These are phyloP conservation scores for Pogonocherus hispidulus DNA, from an alignment of 2,888 invertebrate genomes.

Conservation along the genomic window DNA sequence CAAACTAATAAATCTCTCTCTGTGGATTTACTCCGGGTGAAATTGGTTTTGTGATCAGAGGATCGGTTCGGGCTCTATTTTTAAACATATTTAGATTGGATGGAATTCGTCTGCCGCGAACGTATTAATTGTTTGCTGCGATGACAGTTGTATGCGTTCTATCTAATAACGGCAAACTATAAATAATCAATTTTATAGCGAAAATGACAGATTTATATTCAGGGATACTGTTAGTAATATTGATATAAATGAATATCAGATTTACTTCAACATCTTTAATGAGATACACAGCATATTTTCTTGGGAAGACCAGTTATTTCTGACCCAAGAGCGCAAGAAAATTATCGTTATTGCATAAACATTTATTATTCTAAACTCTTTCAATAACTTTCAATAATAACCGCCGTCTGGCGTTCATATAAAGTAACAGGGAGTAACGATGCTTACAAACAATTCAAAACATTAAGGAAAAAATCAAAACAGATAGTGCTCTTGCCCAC, in stretches of 20 bases:
- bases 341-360: too few species aligned
- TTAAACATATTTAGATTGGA: background rate
- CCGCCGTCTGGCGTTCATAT: too few species aligned
- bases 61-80: background rate
- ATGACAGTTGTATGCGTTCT: background rate
- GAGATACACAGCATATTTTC: too few species aligned
- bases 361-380: too few species aligned
- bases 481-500: too few species aligned
- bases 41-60: constrained; percentile 3
- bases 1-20: background rate
- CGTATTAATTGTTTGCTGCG: background rate
- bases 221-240: background rate
- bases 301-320: too few species aligned
- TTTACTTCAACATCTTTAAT: too few species aligned
- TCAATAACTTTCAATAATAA: too few species aligned
- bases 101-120: background rate
- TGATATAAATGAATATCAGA: background rate
- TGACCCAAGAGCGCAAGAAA: too few species aligned
- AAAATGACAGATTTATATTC: background rate
- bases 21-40: background rate
- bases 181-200: background rate
- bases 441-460: too few species aligned
- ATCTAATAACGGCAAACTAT: background rate
- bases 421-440: too few species aligned
- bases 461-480: too few species aligned